These are phyloP conservation scores for Erynnis tages DNA, from an alignment of 2,888 invertebrate genomes.

Conservation along the genomic window DNA sequence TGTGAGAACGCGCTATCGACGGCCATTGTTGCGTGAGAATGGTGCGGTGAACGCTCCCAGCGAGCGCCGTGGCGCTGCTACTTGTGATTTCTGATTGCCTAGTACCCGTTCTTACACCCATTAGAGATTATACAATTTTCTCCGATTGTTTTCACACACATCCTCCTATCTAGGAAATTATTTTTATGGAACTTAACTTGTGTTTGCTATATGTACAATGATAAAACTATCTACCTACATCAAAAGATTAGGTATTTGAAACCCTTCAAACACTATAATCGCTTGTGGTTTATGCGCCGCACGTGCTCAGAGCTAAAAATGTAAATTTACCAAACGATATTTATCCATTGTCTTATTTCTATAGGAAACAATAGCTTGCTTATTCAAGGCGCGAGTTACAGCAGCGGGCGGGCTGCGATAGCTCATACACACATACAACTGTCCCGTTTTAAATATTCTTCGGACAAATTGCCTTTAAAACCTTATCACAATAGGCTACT, in stretches of 20 bases:
- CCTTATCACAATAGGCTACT: slow-evolving; percentile 52
- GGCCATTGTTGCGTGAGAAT: slow-evolving; percentile 45
- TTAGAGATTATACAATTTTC: slow-evolving; percentile 28
- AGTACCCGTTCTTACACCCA: slow-evolving; percentile 31
- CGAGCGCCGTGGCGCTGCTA: slow-evolving; percentile 35
- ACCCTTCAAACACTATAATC: not conserved
- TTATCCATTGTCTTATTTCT: slow-evolving; percentile 39
- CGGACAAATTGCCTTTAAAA: slow-evolving; percentile 63
- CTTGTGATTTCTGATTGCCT: slow-evolving; percentile 43
- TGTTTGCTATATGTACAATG: not conserved
- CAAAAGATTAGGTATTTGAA: not conserved
- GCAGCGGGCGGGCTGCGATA: slow-evolving; percentile 40
- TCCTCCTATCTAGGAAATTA: no score
- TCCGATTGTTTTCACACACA: slow-evolving; percentile 17
- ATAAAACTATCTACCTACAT: not conserved
- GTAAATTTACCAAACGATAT: slow-evolving; percentile 27
- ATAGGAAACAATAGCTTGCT: slow-evolving; percentile 51
- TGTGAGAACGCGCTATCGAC: slow-evolving; percentile 45
- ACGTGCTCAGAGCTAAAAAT: slow-evolving; percentile 40
- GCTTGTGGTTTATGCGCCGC: slow-evolving; percentile 29
- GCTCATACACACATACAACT: slow-evolving; percentile 27
- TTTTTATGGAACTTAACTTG: no score
- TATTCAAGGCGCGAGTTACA: slow-evolving; percentile 53
- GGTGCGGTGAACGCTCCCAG: slow-evolving; percentile 44
- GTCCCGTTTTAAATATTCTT: slow-evolving; percentile 57